Conservation (phyloP, 35 echinoderm and acorn worm species). For the Eucidaris tribuloides region DNA sequence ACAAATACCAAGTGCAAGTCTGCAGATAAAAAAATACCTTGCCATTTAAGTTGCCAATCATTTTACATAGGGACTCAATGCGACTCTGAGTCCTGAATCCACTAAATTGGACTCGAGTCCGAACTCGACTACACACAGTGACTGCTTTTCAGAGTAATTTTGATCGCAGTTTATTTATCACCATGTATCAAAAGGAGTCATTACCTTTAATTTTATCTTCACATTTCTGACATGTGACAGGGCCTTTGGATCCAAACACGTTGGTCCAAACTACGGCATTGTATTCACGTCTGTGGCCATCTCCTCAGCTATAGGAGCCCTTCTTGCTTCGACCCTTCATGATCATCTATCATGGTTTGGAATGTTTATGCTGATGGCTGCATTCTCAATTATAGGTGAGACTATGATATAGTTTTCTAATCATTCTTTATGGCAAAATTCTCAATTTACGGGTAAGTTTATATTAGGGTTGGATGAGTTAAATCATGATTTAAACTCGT, state of each 20-base stretch:
- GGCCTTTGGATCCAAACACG: slow-evolving; percentile 71
- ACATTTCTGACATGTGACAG: slow-evolving; percentile 32
- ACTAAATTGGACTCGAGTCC: too few species aligned
- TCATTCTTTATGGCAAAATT: not conserved
- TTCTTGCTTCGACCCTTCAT: slow-evolving; percentile 47
- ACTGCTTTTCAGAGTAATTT: not conserved
- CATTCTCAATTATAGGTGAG: slow-evolving; percentile 52
- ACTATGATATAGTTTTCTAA: not conserved
- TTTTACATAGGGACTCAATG: too few species aligned
- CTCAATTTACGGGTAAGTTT: not conserved
- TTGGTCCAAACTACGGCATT: slow-evolving; percentile 79
- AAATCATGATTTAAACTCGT: not conserved
- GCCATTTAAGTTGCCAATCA: too few species aligned
- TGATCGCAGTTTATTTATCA: not conserved
- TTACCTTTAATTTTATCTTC: not conserved
- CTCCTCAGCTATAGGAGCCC: slow-evolving; percentile 25
- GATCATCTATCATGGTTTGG: slow-evolving; percentile 63
- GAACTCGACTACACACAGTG: not conserved
- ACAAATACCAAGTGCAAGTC: too few species aligned
- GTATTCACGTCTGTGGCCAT: slow-evolving; percentile 62
- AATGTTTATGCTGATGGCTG: slow-evolving; percentile 59
- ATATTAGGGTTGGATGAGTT: not conserved
- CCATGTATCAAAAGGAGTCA: too few species aligned
- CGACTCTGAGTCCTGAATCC: too few species aligned
- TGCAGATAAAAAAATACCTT: too few species aligned